Conservation (phyloP, 2,888 invertebrate genomes). For the Tribolium freemani region DNA sequence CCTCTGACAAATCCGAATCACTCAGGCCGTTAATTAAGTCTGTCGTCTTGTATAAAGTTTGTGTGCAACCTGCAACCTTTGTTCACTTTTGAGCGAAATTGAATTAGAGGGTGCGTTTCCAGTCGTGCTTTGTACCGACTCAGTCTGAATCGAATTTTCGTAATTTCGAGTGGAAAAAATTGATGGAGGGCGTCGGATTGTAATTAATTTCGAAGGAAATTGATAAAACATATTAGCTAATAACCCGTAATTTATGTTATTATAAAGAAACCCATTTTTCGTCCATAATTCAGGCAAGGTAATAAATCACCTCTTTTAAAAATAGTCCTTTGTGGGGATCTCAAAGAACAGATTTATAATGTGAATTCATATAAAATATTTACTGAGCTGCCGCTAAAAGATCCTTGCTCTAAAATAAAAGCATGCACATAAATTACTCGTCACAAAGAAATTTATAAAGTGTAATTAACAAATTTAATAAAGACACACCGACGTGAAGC, state of each 20-base stretch:
- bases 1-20: constrained; percentile 8
- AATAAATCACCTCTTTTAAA: constrained; percentile 42
- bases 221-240: constrained; percentile 36
- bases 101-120: too few relatives aligned
- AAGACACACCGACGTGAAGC: constrained; percentile 34
- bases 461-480: constrained; percentile 42
- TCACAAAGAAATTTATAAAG: constrained; percentile 35
- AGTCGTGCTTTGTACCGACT: too few relatives aligned
- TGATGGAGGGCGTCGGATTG: not conserved
- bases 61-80: constrained; percentile 15
- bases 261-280: constrained; percentile 32
- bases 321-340: constrained; percentile 37
- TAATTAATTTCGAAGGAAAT: constrained; percentile 30
- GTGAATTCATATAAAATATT: constrained; percentile 45
- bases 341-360: constrained; percentile 45
- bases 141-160: not conserved
- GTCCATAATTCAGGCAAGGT: constrained; percentile 17
- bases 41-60: constrained; percentile 36
- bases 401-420: constrained; percentile 31
- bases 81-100: constrained; percentile 9
- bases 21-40: constrained; percentile 21
- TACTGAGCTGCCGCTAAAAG: constrained; percentile 24
- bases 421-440: constrained; percentile 32
- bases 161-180: constrained; percentile 3
- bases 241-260: constrained; percentile 34